Evolutionary conservation across 2,888 invertebrate species (phyloP).

Genomic region (Meloe dianella): DNA sequence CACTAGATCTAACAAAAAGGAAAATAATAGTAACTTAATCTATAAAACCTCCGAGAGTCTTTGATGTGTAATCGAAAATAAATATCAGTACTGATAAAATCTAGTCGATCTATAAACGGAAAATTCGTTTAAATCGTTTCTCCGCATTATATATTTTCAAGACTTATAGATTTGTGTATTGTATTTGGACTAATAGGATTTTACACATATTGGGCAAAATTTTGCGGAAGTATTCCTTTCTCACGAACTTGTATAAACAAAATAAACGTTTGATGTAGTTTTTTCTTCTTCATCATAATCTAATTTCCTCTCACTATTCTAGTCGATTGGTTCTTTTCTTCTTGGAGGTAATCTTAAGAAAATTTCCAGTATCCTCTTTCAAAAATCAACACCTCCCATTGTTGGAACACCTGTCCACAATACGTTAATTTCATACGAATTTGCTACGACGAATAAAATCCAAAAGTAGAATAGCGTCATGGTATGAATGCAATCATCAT

Average conservation of each 20-base stretch:
- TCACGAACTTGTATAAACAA: neutral
- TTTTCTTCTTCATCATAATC: neutral
- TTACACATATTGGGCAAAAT: constrained; percentile 50
- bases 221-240: constrained; percentile 23
- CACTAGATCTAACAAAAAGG: constrained; percentile 46
- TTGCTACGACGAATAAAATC: constrained; percentile 35
- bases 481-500: neutral
- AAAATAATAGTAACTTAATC: constrained; percentile 53
- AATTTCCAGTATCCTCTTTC: constrained; percentile 21
- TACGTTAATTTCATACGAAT: constrained; percentile 40
- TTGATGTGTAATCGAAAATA: constrained; percentile 58
- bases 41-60: constrained; percentile 55
- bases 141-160: constrained; percentile 36
- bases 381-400: constrained; percentile 31
- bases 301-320: neutral
- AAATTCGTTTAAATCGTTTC: constrained; percentile 4
- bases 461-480: constrained; percentile 3
- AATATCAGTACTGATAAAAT: constrained; percentile 49
- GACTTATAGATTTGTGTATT: constrained; percentile 18
- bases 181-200: constrained; percentile 48
- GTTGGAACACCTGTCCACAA: constrained; percentile 39
- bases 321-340: neutral
- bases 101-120: constrained; percentile 44
- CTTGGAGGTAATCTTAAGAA: neutral
- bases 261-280: neutral